Conservation (phyloP, 2,888 invertebrate genomes). For the Calameuta idolon region DNA sequence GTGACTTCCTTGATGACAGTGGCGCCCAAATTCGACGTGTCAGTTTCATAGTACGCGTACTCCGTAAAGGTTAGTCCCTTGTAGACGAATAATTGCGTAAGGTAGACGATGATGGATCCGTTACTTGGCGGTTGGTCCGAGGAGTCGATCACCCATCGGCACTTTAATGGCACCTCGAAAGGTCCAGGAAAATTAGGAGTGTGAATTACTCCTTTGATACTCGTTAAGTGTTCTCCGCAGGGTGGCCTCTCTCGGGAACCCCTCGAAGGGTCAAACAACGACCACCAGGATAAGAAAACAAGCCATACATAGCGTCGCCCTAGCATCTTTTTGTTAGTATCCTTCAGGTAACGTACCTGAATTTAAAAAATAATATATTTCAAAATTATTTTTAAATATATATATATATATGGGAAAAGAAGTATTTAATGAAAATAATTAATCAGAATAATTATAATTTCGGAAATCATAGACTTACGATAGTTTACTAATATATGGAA, state of each 20-base stretch:
- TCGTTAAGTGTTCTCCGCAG: slow-evolving; percentile 78
- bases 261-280: not conserved
- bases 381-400: not conserved
- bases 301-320: not conserved
- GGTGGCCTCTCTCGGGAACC: slow-evolving; percentile 32
- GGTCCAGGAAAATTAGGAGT: slow-evolving; percentile 88
- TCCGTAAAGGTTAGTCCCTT: slow-evolving; percentile 83
- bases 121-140: slow-evolving; percentile 69
- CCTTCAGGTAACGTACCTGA: not conserved
- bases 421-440: not conserved
- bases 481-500: not conserved
- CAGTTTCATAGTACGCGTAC: slow-evolving; percentile 80
- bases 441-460: not conserved
- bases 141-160: slow-evolving; percentile 91
- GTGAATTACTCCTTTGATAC: slow-evolving; percentile 78
- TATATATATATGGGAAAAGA: not conserved
- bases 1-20: slow-evolving; percentile 77
- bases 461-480: not conserved
- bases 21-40: slow-evolving; percentile 74
- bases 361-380: not conserved
- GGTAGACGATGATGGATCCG: slow-evolving; percentile 84
- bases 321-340: not conserved
- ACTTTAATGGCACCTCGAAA: slow-evolving; percentile 85
- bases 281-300: not conserved
- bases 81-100: slow-evolving; percentile 88